Percentiles rank a stretch among this genome's conserved stretches.
Evolutionary conservation across 2,797 vertebrate species (phyloP).

Genomic region (Pseudomugil tenellus): DNA sequence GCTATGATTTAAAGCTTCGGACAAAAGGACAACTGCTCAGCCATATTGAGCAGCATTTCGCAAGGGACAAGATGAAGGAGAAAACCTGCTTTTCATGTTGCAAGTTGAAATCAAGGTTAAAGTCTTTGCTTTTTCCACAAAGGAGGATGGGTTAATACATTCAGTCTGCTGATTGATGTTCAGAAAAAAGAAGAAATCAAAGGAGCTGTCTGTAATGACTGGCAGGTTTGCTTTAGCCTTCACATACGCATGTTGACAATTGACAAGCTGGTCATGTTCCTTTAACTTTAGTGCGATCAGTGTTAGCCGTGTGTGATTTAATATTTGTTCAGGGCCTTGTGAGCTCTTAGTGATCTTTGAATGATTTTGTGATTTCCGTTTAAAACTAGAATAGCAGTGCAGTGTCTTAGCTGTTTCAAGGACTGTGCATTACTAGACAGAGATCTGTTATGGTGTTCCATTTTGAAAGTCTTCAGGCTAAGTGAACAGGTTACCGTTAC

Average conservation of each 20-base stretch:
- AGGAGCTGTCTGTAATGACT: conserved; percentile 46
- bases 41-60: conserved; percentile 23
- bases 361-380: conserved; percentile 3
- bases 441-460: neutral
- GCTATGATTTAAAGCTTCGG: conserved; percentile 7
- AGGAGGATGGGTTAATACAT: conserved; percentile 19
- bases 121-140: conserved; percentile 27
- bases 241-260: conserved; percentile 31
- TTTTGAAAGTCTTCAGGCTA: neutral
- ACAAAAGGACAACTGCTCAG: conserved; percentile 19
- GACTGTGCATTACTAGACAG: too few relatives aligned
- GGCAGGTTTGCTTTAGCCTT: conserved; percentile 29
- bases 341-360: conserved; percentile 25
- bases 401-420: too few relatives aligned
- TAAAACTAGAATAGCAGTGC: conserved; percentile 11
- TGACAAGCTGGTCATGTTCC: conserved; percentile 42
- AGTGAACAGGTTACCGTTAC: neutral
- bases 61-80: conserved; percentile 5
- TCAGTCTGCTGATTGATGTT: conserved; percentile 32
- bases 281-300: conserved; percentile 31
- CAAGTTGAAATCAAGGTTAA: conserved; percentile 47
- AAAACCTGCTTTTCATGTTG: conserved; percentile 38
- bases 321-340: conserved; percentile 25
- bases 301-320: conserved; percentile 35
- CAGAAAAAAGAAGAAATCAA: conserved; percentile 42